Conservation (phyloP, 2,113 vertebrate species). For the Leptobrachium ailaonicum region DNA sequence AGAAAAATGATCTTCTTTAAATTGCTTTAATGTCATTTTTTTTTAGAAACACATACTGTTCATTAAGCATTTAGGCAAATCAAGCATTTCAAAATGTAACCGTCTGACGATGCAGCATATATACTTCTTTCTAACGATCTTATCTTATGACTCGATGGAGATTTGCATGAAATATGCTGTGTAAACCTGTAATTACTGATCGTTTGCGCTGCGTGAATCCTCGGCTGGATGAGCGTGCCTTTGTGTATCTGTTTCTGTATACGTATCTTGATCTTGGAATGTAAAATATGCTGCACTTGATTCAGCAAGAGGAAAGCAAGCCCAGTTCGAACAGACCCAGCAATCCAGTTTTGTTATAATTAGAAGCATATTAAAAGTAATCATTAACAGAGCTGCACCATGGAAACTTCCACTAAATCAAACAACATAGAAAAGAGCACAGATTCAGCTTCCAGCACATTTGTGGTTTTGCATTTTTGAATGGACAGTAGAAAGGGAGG, state of each 20-base stretch:
- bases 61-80: background rate
- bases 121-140: too few species aligned
- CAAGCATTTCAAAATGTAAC: background rate
- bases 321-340: constrained; percentile 7
- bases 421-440: constrained; percentile 51
- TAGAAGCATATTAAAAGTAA: constrained; percentile 60
- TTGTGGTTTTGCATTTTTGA: constrained; percentile 54
- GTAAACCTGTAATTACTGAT: background rate
- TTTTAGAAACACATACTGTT: too few species aligned
- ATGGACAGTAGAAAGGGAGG: constrained; percentile 1
- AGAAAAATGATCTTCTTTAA: too few species aligned
- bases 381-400: constrained; percentile 62
- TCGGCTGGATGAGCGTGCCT: background rate
- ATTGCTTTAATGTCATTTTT: too few species aligned
- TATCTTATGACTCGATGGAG: too few species aligned
- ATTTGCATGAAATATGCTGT: background rate
- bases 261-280: constrained; percentile 15
- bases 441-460: constrained; percentile 37
- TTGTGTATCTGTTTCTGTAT: constrained; percentile 7
- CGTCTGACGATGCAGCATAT: background rate
- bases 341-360: constrained; percentile 55
- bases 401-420: constrained; percentile 56
- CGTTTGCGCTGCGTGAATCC: background rate
- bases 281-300: constrained; percentile 1
- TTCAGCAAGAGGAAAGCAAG: constrained; percentile 3